Percentiles rank a stretch among this genome's conserved stretches.
Conservation (phyloP, 2,797 vertebrate species). For the Pachyuromys duprasi region DNA sequence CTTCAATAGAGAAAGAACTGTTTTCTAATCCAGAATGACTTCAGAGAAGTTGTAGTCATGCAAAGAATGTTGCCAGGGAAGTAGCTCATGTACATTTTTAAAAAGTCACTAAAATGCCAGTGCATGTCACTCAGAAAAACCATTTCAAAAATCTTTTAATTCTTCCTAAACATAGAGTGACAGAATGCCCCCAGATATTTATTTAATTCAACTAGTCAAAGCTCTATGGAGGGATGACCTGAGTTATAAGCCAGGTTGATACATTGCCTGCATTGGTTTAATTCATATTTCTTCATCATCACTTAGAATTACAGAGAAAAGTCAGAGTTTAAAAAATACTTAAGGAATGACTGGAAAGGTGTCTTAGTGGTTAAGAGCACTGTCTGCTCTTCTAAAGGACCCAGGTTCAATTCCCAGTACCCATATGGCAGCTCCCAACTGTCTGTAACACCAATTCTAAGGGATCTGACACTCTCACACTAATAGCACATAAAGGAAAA, state of each 20-base stretch:
- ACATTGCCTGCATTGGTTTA: not conserved
- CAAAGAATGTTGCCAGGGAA: slow-evolving; percentile 60
- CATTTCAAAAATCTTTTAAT: slow-evolving; percentile 33
- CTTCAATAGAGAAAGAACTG: not conserved
- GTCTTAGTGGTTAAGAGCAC: too few relatives aligned
- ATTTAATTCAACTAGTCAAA: slow-evolving; percentile 30
- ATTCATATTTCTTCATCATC: slow-evolving; percentile 39
- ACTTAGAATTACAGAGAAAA: slow-evolving; percentile 53
- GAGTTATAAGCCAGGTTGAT: slow-evolving; percentile 5
- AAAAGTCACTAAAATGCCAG: slow-evolving; percentile 62
- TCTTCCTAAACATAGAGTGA: slow-evolving; percentile 37
- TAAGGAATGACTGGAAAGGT: not conserved
- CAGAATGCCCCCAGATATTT: not conserved
- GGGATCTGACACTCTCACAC: too few relatives aligned
- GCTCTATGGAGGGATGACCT: not conserved
- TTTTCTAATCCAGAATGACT: slow-evolving; percentile 64
- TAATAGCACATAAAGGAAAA: too few relatives aligned
- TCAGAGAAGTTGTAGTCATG: slow-evolving; percentile 50
- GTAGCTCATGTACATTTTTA: slow-evolving; percentile 19
- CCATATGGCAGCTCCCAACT: too few relatives aligned
- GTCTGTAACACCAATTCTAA: too few relatives aligned
- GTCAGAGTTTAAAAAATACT: not conserved
- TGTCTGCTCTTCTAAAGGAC: too few relatives aligned
- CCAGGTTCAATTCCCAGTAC: too few relatives aligned
- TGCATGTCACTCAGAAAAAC: slow-evolving; percentile 45